Conservation (phyloP, 2,888 invertebrate genomes). For the Ctenicera cuprea region DNA sequence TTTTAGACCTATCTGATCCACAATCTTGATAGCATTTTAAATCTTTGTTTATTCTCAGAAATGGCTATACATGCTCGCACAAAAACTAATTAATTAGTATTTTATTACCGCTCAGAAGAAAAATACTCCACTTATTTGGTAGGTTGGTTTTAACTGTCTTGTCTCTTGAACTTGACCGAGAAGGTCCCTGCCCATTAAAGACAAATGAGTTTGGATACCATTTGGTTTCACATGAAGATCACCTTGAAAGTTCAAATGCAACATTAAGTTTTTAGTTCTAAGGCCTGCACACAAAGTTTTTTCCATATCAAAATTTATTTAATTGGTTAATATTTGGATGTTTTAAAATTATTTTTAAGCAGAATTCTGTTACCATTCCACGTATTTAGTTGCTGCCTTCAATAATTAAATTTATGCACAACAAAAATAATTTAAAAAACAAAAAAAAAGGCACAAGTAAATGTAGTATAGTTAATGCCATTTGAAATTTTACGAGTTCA, state of each 20-base stretch:
- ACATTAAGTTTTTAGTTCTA: no score
- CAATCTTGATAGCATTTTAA: no score
- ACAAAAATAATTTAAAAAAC: not conserved
- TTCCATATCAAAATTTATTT: no score
- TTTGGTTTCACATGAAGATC: constrained; percentile 1
- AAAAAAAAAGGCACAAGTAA: constrained; percentile 26
- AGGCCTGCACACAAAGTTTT: no score
- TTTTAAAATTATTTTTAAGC: no score
- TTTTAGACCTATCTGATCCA: no score
- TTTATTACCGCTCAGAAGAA: not conserved
- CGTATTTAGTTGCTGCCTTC: no score
- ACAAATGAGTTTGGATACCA: constrained; percentile 3
- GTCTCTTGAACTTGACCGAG: constrained; percentile 41
- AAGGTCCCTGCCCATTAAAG: not conserved
- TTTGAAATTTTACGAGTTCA: constrained; percentile 42
- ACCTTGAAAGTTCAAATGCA: constrained; percentile 25
- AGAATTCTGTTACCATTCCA: no score
- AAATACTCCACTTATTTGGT: not conserved
- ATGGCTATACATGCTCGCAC: not conserved
- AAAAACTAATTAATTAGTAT: not conserved
- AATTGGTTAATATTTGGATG: no score
- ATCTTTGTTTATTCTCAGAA: not conserved
- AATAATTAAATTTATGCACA: no score
- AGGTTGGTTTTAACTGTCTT: not conserved
- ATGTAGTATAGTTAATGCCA: constrained; percentile 38